Base-by-base conservation (phyloP, 2,888 invertebrate genomes). In the Lasioglossum oenotherae region DNA sequence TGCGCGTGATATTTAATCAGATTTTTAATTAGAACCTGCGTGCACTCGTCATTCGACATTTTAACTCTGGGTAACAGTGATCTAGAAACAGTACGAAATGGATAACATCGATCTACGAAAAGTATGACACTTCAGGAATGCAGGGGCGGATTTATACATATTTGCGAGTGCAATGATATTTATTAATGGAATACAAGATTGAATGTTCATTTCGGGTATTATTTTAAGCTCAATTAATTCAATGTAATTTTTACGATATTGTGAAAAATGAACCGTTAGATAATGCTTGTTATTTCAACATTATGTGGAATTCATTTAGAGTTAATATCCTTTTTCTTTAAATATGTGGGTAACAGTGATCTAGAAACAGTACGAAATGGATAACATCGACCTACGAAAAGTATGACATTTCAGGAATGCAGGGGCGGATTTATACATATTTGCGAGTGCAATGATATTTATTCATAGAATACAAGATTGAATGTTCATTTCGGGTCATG, bases 401-500 rank as follows among this genome's bases (percentile, higher is more conserved):
- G n/a, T 53, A 53, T 53, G n/a, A 23, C 3, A 57, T 57, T 57
- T n/a, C 4, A n/a, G 57, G 57, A 57, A 57, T 57, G 10, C 57
- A 57, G 57, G 57, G n/a, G 57, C 2, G 57, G 57, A 57, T 57
- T 57, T 57, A n/a, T 57, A 57, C 57, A 57, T 57, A 4, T 57
- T 57, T 57, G 57, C n/a, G 10, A 57, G n/a, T n/a, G 57, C 57
- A 6, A n/a, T 57, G 57, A 57, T 57, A 57, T 57, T 57, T 57
- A 57, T 57, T 57, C n/a, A 57, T 57, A 57, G 57, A n/a, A 12
- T 57, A 57, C 44, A 57, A 57, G 57, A 57, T 57, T 57, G 57
- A 67, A 41, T 46, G 74, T 64, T 60, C 35, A 14, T n/a, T 57
- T 57, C 57, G 57, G 57, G 57, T 57, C 57, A 57, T 57, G n/a